Base-by-base conservation (phyloP, 2,797 vertebrate genomes). In the Valencia hispanica region DNA sequence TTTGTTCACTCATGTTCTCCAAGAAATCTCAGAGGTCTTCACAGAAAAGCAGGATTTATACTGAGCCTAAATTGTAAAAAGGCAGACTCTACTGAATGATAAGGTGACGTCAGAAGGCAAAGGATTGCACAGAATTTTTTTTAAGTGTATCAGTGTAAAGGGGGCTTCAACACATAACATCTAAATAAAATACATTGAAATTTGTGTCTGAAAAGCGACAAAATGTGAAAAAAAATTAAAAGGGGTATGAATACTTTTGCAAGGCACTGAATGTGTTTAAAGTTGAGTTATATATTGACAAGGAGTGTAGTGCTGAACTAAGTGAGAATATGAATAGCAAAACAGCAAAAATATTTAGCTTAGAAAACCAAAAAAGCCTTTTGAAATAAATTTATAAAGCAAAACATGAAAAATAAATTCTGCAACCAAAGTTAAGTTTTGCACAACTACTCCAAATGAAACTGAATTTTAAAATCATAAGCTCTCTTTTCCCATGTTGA, bases 401-500 rank as follows among this genome's bases (percentile, higher is more conserved):
- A 81, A 88, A 89, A 66, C 34, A 86, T 86, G 81, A 85, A 8
- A 83, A 7, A 69, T 11, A 87, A 80, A 88, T 73, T 50, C 66
- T 68, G 80, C 78, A 88, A 90, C 83, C 70, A 61, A 87, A 75
- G 82, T 79, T 0, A 78, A 90, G 77, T 50, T 81, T 45, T 47
- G 66, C 59, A 50, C 76, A 32, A 71, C 34, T 73, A 78, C 14
- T 41, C 34, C 84, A 91, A 90, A 89, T 73, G 5, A 92, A 88
- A 88, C 53, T 34, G 55, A 65, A 75, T 51, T 51, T 84, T 69
- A 74, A 92, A 89, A 70, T 68, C 69, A 82, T 66, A 48, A 84
- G 77, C 83, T 90, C 85, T 89, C 88, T 82, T 86, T 45, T 25
- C 48, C 77, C 88, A 89, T 92, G 91, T 86, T 88, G 79, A 77